phyloP scores from a whole-genome alignment of 2,888 invertebrate genomes.

The Galerucella nymphaeae region DNA sequence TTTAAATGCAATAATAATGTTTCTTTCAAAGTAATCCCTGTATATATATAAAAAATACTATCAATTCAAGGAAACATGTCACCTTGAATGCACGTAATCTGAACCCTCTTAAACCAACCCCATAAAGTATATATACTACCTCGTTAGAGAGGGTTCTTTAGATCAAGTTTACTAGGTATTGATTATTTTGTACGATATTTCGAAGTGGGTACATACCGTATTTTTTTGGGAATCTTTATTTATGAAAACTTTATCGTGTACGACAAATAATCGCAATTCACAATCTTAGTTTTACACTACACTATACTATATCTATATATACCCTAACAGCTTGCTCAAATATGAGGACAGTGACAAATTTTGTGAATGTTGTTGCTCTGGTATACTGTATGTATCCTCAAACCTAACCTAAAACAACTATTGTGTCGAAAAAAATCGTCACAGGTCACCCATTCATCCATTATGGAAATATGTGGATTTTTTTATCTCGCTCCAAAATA shows the following conservation, averaged over 20 bases:
- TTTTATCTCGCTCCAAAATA: not conserved
- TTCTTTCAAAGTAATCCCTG: not conserved
- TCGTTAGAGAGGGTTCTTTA: conserved; percentile 6
- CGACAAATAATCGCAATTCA: no score
- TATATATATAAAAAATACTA: not conserved
- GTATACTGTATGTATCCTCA: no score
- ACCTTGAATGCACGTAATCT: conserved; percentile 4
- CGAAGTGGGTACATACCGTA: not conserved
- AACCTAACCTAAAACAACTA: no score
- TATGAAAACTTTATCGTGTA: no score
- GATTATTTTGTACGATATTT: conserved; percentile 5
- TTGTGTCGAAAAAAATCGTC: no score
- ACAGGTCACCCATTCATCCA: no score
- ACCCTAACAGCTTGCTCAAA: no score
- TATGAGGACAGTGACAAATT: no score
- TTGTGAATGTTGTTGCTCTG: no score
- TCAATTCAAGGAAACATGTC: conserved; percentile 7
- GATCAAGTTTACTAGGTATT: conserved; percentile 8
- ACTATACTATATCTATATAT: no score
- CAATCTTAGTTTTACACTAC: no score
- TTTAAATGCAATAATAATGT: not conserved
- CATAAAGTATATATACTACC: conserved; percentile 2
- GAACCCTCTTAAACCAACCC: conserved; percentile 5
- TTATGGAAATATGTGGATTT: not conserved
- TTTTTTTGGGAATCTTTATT: not conserved